Percentiles rank a stretch among this genome's conserved stretches.
These are phyloP conservation scores for Gallirallus australis DNA, from an alignment of 2,797 vertebrate genomes.

Conservation along the genomic window DNA sequence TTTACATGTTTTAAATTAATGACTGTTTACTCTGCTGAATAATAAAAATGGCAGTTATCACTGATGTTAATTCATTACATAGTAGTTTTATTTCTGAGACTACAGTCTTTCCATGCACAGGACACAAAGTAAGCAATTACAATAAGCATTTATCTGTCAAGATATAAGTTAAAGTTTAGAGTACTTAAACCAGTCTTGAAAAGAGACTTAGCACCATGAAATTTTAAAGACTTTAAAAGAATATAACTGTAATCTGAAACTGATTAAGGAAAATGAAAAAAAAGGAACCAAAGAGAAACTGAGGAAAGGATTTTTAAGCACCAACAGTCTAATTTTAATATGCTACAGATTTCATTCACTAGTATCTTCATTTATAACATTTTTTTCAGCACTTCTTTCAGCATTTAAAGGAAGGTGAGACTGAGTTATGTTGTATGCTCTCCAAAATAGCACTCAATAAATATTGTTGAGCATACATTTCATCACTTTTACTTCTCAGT, in stretches of 20 bases:
- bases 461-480: not conserved
- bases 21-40: constrained; percentile 58
- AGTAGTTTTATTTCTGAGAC: constrained; percentile 42
- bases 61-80: constrained; percentile 42
- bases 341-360: not conserved
- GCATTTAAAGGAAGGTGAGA: not conserved
- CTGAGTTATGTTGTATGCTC: not conserved
- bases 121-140: constrained; percentile 52
- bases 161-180: not conserved
- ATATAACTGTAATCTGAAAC: not conserved
- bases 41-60: constrained; percentile 64
- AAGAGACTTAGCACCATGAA: not conserved
- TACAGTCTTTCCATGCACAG: not conserved
- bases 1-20: constrained; percentile 74
- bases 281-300: not conserved
- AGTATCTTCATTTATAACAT: not conserved
- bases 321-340: not conserved
- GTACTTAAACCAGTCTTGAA: not conserved
- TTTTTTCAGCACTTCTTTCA: not conserved
- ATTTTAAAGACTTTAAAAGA: not conserved
- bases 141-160: constrained; percentile 6
- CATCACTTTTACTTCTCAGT: not conserved
- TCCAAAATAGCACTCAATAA: not conserved
- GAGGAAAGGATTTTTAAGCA: not conserved
- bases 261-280: not conserved